Evolutionary conservation across 2,888 invertebrate genomes (phyloP).

Genomic region (Lasioglossum morio): DNA sequence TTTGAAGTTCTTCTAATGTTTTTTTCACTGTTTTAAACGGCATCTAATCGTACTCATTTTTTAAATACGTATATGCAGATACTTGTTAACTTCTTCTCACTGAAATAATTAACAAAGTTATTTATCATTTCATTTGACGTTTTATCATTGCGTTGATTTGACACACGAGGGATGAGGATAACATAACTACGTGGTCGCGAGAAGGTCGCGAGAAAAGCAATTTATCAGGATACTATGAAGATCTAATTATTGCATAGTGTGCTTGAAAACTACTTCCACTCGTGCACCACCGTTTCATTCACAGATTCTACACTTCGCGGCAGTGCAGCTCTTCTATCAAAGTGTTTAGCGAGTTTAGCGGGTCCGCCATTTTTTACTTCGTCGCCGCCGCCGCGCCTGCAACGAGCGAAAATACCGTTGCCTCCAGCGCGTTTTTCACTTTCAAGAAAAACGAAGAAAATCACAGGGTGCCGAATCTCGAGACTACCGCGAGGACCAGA

Average conservation of each 20-base stretch:
- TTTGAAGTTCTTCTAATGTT: too few relatives aligned
- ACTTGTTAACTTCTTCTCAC: too few relatives aligned
- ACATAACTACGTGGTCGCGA: neutral
- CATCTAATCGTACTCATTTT: too few relatives aligned
- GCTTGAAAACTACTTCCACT: neutral
- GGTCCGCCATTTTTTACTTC: neutral
- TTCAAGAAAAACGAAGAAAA: neutral
- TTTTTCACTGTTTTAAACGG: too few relatives aligned
- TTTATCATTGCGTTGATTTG: too few relatives aligned
- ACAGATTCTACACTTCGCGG: neutral
- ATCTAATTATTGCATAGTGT: neutral
- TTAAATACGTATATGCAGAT: too few relatives aligned
- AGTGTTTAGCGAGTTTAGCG: neutral
- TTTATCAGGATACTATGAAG: neutral
- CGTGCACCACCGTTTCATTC: neutral
- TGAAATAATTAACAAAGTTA: too few relatives aligned
- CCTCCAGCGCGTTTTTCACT: slow-evolving; percentile 1
- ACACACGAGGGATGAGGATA: neutral
- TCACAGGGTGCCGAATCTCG: neutral
- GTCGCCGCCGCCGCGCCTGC: neutral
- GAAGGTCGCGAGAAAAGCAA: neutral
- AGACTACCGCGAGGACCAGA: neutral
- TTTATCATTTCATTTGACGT: too few relatives aligned
- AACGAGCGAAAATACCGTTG: neutral
- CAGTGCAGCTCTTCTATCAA: neutral